A percentile compares a stretch with the other conserved stretches of the same genome.
Evolutionary conservation across 2,113 vertebrate genomes (phyloP).

Genomic region (Galemys pyrenaicus): DNA sequence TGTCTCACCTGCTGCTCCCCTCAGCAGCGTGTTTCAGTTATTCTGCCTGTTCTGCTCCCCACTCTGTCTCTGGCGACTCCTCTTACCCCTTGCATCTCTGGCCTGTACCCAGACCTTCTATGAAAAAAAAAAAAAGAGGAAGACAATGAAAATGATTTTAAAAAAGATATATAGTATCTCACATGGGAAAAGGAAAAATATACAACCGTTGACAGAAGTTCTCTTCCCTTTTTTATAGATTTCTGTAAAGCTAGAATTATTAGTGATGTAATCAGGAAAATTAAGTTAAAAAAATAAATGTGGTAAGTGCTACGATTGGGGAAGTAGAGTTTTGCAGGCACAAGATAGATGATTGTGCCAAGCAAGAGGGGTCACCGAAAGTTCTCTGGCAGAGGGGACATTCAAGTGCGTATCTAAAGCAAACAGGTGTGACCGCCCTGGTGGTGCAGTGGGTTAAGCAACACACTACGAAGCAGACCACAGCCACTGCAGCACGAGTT

Average conservation of each 20-base stretch:
- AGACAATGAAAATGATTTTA: too few species aligned
- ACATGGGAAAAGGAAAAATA: not conserved
- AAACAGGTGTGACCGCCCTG: too few species aligned
- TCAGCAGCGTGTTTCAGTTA: too few species aligned
- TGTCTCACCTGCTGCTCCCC: too few species aligned
- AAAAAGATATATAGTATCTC: not conserved
- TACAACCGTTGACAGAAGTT: not conserved
- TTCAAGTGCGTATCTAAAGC: not conserved
- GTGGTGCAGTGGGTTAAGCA: too few species aligned
- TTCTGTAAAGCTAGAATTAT: slow-evolving; percentile 31
- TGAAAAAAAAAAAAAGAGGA: too few species aligned
- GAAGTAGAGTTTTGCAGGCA: not conserved
- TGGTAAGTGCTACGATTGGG: not conserved
- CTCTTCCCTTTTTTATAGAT: slow-evolving; percentile 19
- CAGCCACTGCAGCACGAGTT: too few species aligned
- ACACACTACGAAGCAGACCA: too few species aligned
- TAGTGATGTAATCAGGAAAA: slow-evolving; percentile 53
- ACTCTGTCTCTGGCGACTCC: too few species aligned
- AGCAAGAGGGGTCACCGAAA: not conserved
- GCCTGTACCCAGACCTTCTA: too few species aligned
- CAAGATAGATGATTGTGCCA: not conserved
- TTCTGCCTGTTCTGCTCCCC: too few species aligned
- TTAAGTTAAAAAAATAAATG: slow-evolving; percentile 59
- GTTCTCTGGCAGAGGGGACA: not conserved
- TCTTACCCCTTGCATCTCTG: too few species aligned